These are phyloP conservation scores for Cettia cetti DNA, from an alignment of 2,113 vertebrate species.

Conservation along the genomic window DNA sequence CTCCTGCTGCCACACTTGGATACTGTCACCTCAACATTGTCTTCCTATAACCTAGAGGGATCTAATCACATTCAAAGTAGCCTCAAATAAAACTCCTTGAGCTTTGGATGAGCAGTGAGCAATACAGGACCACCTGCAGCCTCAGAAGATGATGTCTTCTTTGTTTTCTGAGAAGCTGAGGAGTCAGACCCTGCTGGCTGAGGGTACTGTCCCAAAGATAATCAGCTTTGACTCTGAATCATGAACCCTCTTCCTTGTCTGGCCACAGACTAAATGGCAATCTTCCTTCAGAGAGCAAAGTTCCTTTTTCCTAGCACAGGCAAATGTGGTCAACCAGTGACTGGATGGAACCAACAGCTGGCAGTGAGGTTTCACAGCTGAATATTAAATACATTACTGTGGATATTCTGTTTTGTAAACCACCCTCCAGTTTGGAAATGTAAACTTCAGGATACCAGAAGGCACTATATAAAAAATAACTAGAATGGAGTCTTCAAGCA, in stretches of 20 bases:
- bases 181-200: background rate
- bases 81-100: background rate
- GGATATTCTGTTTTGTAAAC: background rate
- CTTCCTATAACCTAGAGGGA: background rate
- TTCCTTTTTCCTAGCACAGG: background rate
- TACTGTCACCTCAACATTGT: background rate
- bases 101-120: background rate
- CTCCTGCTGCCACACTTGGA: background rate
- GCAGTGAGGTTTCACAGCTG: background rate
- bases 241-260: background rate
- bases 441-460: background rate
- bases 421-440: background rate
- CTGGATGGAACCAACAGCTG: background rate
- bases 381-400: background rate
- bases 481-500: background rate
- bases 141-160: background rate
- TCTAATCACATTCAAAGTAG: background rate
- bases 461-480: background rate
- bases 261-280: background rate
- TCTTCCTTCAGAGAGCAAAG: background rate
- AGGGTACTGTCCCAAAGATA: background rate
- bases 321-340: background rate
- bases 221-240: background rate
- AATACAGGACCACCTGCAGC: background rate
- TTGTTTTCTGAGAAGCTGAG: background rate